Conservation (phyloP, 2,113 vertebrate genomes). For the Oncorhynchus kisutch region DNA sequence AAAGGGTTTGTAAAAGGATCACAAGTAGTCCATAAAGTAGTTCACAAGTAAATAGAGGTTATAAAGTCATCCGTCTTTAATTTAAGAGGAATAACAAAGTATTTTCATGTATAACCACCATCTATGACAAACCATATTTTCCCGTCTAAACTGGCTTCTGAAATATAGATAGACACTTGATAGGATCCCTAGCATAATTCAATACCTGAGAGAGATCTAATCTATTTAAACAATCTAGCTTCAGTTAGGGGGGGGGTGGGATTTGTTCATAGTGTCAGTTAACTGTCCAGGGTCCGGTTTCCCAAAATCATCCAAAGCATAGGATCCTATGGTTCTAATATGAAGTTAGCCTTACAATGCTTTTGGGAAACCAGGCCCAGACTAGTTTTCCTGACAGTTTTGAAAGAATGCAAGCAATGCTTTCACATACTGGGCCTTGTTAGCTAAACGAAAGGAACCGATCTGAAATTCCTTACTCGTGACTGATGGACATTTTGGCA, state of each 20-base stretch:
- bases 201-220: background rate
- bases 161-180: background rate
- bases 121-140: background rate
- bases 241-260: background rate
- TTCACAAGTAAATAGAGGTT: background rate
- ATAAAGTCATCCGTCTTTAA: no score
- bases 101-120: background rate
- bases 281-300: constrained; percentile 13
- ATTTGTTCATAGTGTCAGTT: constrained; percentile 13
- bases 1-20: background rate
- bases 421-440: constrained; percentile 25
- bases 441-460: constrained; percentile 25
- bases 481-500: constrained; percentile 24
- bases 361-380: no score
- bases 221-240: background rate
- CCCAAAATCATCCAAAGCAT: no score
- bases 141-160: background rate
- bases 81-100: no score
- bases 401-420: constrained; percentile 37
- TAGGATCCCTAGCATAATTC: background rate
- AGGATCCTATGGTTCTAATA: no score
- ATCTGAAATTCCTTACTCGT: background rate
- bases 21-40: background rate
- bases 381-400: constrained; percentile 21
- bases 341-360: no score